Evolutionary conservation across 2,888 invertebrate species (phyloP), one percentile per base, ranked within the genome.

Genomic region (Drosophila algonquin): DNA sequence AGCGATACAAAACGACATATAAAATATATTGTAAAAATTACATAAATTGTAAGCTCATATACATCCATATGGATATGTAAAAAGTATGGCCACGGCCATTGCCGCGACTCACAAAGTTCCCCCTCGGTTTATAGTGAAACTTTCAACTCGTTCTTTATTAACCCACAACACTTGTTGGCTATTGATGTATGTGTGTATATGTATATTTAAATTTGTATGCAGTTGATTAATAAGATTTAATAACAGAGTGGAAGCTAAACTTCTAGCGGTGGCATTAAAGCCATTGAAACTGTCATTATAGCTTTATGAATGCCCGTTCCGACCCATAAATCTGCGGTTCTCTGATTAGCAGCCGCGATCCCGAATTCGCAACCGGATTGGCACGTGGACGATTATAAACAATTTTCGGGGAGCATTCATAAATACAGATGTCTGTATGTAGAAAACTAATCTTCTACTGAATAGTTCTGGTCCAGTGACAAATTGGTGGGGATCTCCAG

Each of bases 161-260:
- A 8, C 8, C 8, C 65, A 32, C 45, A 3, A 45, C 65, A 68
- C 68, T 68, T 45, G 55, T 27, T 65, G 40, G 40, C 47, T 27
- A 30, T 40, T 30, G 47, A 67, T 40, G 47, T 40, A 12, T 45
- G 47, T 40, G 5, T 24, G 24, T 5, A 24, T 24, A 5, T 24
- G 30, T 8, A 14, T 35, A 14, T 69, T 52, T 47, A 18, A 58
- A 50, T 55, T 35, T 27, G 16, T 16, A 40, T 50, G 44, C 35
- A 68, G 56, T 69, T 67, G 67, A 67, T 68, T 67, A 68, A 68
- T 69, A 40, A 58, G 57, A 58, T 44, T 68, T 69, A 69, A 69
- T 69, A 69, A 58, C 46, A 10, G n/a, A 45, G 52, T 52, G 16
- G 69, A 69, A 12, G 9, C 70, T 52, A 57, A 69, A 57, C 52